A percentile compares a stretch with the other conserved stretches of the same genome.
phyloP scores from a whole-genome alignment of 2,113 vertebrate species.

The Antechinus flavipes region DNA sequence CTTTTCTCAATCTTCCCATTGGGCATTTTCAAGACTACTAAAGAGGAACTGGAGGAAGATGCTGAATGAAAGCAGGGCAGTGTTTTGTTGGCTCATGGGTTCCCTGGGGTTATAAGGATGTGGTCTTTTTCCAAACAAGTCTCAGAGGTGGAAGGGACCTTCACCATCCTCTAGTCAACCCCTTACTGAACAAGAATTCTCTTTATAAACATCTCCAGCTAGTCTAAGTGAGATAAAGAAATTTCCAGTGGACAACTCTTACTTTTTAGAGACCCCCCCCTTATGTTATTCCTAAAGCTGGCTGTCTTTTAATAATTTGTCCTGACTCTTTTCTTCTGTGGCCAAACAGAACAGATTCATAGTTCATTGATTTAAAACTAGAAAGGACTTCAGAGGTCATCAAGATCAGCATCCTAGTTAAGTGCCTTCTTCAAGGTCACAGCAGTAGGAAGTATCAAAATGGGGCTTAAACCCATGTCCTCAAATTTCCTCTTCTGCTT shows the following conservation, averaged over 20 bases:
- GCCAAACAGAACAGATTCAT: neutral
- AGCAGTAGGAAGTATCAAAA: neutral
- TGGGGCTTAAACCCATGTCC: neutral
- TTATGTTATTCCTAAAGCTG: neutral
- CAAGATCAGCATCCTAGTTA: neutral
- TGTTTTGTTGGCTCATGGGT: neutral
- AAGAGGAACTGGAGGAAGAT: neutral
- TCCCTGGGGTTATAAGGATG: neutral
- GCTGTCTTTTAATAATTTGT: neutral
- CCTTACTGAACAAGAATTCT: neutral
- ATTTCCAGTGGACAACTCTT: neutral
- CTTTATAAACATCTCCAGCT: neutral
- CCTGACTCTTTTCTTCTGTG: neutral
- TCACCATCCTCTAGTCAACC: neutral
- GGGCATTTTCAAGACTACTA: neutral
- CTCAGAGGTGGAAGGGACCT: neutral
- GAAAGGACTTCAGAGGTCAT: neutral
- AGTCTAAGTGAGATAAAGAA: neutral
- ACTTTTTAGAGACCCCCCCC: neutral
- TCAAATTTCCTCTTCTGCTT: neutral
- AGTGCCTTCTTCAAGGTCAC: neutral
- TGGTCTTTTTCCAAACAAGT: neutral
- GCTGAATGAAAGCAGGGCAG: neutral
- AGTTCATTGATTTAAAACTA: neutral
- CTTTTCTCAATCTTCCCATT: neutral